Evolutionary conservation across 2,797 vertebrate species (phyloP), one percentile per base, ranked within the genome.

Genomic region (Platalea minor): DNA sequence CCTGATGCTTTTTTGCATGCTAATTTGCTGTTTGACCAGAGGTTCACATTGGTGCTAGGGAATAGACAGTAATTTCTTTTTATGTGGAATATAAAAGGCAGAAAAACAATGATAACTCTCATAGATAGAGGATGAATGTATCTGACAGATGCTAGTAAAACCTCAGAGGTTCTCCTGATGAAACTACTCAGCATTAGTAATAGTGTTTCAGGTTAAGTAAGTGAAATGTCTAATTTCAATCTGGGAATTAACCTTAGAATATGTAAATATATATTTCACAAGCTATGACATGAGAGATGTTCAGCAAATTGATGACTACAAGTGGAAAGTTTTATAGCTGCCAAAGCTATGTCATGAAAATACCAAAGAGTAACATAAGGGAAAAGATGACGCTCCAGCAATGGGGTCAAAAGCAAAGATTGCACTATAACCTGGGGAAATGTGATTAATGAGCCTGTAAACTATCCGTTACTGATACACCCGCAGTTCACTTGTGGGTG

Each of bases 341-440:
- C 97, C 97, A 97, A 98, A 98, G 97, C 96, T 97, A 89, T 64
- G 77, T 53, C 87, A 91, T 83, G 96, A 97, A 96, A 97, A 98
- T 98, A 97, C 97, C 97, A 97, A 98, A 98, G 97, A 98, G 86
- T 93, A 97, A 97, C 67, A 70, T 72, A 95, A 89, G 79, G 91
- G 72, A 74, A 85, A 92, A 77, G 82, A 56, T 14, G 92, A 59
- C 39, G 91, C 83, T 86, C 82, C 96, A 95, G 85, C 59, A 69
- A 86, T 78, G 77, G 93, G 94, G 87, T 86, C 76, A 95, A 86
- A 95, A 95, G 57, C 78, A 91, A 86, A 85, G 88, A 48, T 91
- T 96, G 85, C 94, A 96, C 83, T 96, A 91, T 85, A 93, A 89
- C 54, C 25, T 24, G 65, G 61, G 85, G 78, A 75, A 95, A 91